Base-by-base conservation (phyloP, 1,140 invertebrate genomes). In the Dendroctonus valens region DNA sequence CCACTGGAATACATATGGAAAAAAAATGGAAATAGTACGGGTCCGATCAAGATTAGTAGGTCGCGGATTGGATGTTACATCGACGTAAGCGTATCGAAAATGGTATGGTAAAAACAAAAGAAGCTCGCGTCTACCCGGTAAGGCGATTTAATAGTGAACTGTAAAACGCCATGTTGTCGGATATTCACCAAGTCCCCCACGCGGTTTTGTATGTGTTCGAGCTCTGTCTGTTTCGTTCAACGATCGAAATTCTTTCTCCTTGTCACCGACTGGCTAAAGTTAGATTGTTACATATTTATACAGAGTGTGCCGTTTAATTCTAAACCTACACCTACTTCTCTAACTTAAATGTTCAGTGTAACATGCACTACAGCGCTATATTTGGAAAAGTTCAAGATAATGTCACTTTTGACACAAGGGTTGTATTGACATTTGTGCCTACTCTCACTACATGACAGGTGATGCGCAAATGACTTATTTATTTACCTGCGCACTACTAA, bases 131-230 rank as follows among this genome's bases (percentile, higher is more conserved):
- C 59, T 62, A 52, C 39, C 42, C 59, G 59, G 39, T 50, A 51
- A 62, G 48, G 59, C 59, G 59, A 52, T 51, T 52, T 12, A 52
- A 62, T 62, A 50, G 59, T 52, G 39, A 62, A 62, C 59, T 62
- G 59, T 62, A 52, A 52, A 62, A 42, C 26, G 59, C 59, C 59
- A 51, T 62, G 59, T 62, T 62, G 59, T 52, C 59, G 42, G 49
- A 62, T 62, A 40, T 39, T 52, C 59, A 8, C 49, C 5, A 26
- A 41, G 49, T 52, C 59, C 59, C 59, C 59, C 59, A 62, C 59
- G 59, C 59, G 48, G 50, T 62, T 62, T 62, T 62, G 48, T 62
- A 62, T 52, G 39, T 12, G 12, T 41, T 62, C 39, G 6, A 8
- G 51, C 50, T 62, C 49, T 52, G 7, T 62, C 15, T 37, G 14